Base-by-base conservation (phyloP, 2,113 vertebrate species). In the Panthera uncia region DNA sequence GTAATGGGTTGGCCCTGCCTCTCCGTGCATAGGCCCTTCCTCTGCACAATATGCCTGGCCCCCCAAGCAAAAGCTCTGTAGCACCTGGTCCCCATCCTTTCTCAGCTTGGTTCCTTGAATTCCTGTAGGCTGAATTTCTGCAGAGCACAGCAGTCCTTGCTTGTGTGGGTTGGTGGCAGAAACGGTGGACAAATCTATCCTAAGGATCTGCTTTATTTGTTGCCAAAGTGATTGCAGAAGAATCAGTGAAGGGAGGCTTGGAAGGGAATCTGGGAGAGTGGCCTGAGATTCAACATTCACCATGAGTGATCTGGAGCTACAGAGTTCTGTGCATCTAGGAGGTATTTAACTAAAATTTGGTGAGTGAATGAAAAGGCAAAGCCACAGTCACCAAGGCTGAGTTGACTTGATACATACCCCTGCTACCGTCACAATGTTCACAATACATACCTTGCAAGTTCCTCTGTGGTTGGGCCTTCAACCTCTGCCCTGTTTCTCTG, bases 371-470 rank as follows among this genome's bases (percentile, higher is more conserved):
- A 90, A 50, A 83, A 50, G 48, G 12, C 27, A 76, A 16, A 74
- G 45, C 19, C 36, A 38, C 0, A 33, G 31, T 66, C 19, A 12
- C 19, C 4, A 16, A 57, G 76, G 6, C 68, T 13, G 57, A 76
- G 50, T 41, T n/a, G 83, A 29, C 66, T 18, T 65, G 19, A 2
- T 31, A 36, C n/a, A 36, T 9, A 27, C 50, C 33, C 82, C 45
- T 41, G 1, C 25, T 2, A 11, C 31, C 50, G 2, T 21, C 15
- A 21, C 33, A 50, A 0, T 1, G 4, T 18, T n/a, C 91, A 78
- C 0, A 7, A 63, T 57, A 6, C 10, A 68, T 27, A 55, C 12
- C 19, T 6, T 0, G 0, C 4, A 12, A 3, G 4, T 61, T 19
- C 23, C 10, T 68, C 38, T 11, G 0, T 13, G 25, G 8, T 33